phyloP scores from a whole-genome alignment of 2,797 vertebrate genomes.

The Apogon hyalosoma region DNA sequence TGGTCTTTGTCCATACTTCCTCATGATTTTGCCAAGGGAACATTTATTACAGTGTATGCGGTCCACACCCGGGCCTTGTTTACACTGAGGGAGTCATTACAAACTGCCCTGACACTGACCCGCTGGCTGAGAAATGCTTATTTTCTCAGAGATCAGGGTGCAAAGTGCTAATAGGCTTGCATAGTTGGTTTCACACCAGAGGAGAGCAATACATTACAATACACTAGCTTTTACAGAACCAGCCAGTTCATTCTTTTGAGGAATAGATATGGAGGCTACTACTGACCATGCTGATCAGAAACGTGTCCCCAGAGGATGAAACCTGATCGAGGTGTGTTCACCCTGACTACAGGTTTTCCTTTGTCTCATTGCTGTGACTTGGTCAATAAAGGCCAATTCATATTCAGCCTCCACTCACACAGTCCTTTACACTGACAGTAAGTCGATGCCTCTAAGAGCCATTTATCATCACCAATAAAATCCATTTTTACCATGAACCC shows the following conservation, averaged over 20 bases:
- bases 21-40: conserved; percentile 21
- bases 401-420: conserved; percentile 26
- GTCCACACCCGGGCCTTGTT: conserved; percentile 37
- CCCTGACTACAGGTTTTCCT: conserved; percentile 38
- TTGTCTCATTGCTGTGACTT: conserved; percentile 50
- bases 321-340: conserved; percentile 60
- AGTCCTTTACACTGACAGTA: conserved; percentile 16
- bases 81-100: conserved; percentile 17
- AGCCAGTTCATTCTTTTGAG: conserved; percentile 11
- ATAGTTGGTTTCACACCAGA: conserved; percentile 10
- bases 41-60: conserved; percentile 29
- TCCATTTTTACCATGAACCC: conserved; percentile 28
- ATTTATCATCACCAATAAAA: conserved; percentile 18
- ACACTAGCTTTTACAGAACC: conserved; percentile 3
- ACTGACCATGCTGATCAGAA: conserved; percentile 18
- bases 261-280: conserved; percentile 11
- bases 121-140: conserved; percentile 10
- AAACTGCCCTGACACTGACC: conserved; percentile 20
- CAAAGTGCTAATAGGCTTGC: conserved; percentile 6
- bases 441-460: conserved; percentile 38
- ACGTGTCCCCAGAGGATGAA: conserved; percentile 47
- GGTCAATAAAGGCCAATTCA: conserved; percentile 47
- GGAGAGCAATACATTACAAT: conserved; percentile 23
- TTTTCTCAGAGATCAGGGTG: conserved; percentile 4
- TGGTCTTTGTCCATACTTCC: conserved; percentile 16